Evolutionary conservation across 2,113 vertebrate genomes (phyloP), one percentile per base, ranked within the genome.

Genomic region (Hirundichthys speculiger): DNA sequence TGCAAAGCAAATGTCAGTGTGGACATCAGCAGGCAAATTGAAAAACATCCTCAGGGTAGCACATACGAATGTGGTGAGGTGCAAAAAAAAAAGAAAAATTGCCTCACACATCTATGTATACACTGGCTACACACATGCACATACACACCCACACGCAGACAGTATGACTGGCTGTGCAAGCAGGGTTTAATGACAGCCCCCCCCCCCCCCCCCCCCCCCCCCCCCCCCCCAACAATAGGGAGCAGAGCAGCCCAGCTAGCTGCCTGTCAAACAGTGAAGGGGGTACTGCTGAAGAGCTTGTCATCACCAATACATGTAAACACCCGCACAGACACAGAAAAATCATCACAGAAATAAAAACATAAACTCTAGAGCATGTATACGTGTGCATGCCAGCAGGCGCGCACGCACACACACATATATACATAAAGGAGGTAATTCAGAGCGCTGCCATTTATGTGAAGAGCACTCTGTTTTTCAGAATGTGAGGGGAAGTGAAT

Each of bases 401-500:
- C 64, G 67, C 55, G 72, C 62, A 70, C 55, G 73, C 52, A 67
- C 24, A 58, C 34, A 61, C 53, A 69, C 24, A 38, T 25, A 56
- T 40, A 63, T 60, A 69, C 52, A 67, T 8, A 73, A 52, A 56
- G 16, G 15, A 48, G 55, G 78, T 87, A 80, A 84, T 86, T 86
- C 80, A 77, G 53, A 89, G 82, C 73, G 7, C 83, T 88, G 90
- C 88, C 88, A 90, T 92, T 91, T 91, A 82, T 91, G 86, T 91
- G 86, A 90, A 91, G 91, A 89, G 90, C 63, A 74, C 76, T 87
- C 75, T 34, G 77, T 86, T 89, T 86, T 85, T 76, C 86, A 89
- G 90, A 91, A 82, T 85, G 78, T 86, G 88, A 91, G 88, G 90
- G 88, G 89, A 92, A 91, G 90, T 90, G 89, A 90, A 91, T 91